Base-by-base conservation (phyloP, 2,797 vertebrate genomes). In the Sebastes baramenuke region DNA sequence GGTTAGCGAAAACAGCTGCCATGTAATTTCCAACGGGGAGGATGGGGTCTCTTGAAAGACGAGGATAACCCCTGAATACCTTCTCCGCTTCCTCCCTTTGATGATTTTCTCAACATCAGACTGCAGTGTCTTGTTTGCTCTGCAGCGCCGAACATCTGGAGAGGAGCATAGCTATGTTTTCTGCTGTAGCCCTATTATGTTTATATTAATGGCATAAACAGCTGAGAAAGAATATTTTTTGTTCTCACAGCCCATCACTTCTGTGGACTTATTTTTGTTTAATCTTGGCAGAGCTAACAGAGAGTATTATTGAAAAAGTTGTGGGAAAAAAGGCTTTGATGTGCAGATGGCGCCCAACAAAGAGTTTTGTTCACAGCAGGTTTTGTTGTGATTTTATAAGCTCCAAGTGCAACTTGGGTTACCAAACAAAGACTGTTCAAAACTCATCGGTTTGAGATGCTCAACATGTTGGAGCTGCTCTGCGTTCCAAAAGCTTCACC, bases 371-470 rank as follows among this genome's bases (percentile, higher is more conserved):
- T 81, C 77, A 80, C 89, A 81, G 85, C 88, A 88, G 79, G 79
- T 85, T 93, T 84, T 92, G 88, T 92, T 93, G 87, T 87, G 79
- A 90, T 85, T 86, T 86, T 52, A 69, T 52, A 42, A 87, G 80
- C 82, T 90, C 75, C 84, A 80, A 88, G 85, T 87, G 49, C 84
- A 77, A 90, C 73, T 93, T 85, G 61, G 89, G 85, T 93, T 90
- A 87, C 87, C 70, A 81, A 89, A 91, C 87, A 90, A 88, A 83
- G 81, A 59, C 78, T 16, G 38, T 36, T 85, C 68, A 68, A 83
- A 84, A 70, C 62, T 75, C 70, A 32, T 24, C 16, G 65, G 74
- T 88, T 80, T 79, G 81, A 88, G 77, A 82, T 75, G 46, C 70
- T 89, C 81, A 59, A 75, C 75, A 84, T 89, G 83, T 83, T 91